A percentile compares a stretch with the other conserved stretches of the same genome.
These are phyloP conservation scores for Pyralis farinalis DNA, from an alignment of 2,888 invertebrate species.

Conservation along the genomic window DNA sequence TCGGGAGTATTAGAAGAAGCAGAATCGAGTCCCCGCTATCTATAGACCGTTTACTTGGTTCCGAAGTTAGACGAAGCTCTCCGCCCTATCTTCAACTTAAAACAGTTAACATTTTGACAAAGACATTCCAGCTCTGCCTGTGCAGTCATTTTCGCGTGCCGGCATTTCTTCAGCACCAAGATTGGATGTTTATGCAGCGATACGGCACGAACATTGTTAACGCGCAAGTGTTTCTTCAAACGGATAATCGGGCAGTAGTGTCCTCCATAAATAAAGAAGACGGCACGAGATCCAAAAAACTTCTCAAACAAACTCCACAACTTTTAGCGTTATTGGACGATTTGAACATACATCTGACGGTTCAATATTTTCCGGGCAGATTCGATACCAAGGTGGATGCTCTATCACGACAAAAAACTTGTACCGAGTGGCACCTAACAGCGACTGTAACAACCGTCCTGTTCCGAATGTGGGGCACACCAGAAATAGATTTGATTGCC, in stretches of 20 bases:
- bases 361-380: conserved; percentile 22
- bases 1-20: background rate
- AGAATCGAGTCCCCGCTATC: too few species aligned
- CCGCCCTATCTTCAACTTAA: too few species aligned
- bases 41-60: too few species aligned
- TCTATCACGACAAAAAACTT: conserved; percentile 14
- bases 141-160: background rate
- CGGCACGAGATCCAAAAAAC: conserved; percentile 18
- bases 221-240: conserved; percentile 17
- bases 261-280: conserved; percentile 25
- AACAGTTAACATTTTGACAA: too few species aligned
- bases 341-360: conserved; percentile 12
- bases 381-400: conserved; percentile 22
- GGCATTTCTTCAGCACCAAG: too few species aligned
- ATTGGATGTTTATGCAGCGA: too few species aligned
- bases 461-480: conserved; percentile 19
- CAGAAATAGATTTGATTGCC: conserved; percentile 24
- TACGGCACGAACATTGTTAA: conserved; percentile 1
- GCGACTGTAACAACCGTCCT: conserved; percentile 12
- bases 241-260: conserved; percentile 25
- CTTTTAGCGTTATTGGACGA: conserved; percentile 13
- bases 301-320: conserved; percentile 16
- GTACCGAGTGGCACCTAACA: conserved; percentile 21
- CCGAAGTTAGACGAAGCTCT: too few species aligned
- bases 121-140: too few species aligned